These are phyloP conservation scores for Orthonevra nobilis DNA, from an alignment of 2,888 invertebrate species.

Conservation along the genomic window DNA sequence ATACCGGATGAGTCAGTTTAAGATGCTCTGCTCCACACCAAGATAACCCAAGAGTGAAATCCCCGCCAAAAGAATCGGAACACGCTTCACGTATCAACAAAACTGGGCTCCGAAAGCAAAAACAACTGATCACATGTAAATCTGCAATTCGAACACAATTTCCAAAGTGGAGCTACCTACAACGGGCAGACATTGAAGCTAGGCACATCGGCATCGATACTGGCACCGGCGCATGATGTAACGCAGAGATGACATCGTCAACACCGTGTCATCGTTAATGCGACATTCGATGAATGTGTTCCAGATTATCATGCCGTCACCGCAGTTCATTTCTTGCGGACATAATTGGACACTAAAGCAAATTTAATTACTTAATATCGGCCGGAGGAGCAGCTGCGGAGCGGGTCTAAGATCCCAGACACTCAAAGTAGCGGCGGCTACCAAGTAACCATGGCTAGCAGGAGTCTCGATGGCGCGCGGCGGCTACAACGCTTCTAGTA, in stretches of 20 bases:
- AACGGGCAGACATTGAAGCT: slow-evolving; percentile 47
- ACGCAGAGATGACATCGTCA: slow-evolving; percentile 58
- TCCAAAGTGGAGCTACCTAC: slow-evolving; percentile 51
- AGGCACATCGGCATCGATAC: too few relatives aligned
- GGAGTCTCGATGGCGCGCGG: slow-evolving; percentile 12
- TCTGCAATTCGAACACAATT: slow-evolving; percentile 58
- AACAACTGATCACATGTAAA: slow-evolving; percentile 60
- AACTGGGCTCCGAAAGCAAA: neutral
- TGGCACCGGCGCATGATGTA: slow-evolving; percentile 66
- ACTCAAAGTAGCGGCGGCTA: neutral
- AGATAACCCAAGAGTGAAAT: slow-evolving; percentile 46
- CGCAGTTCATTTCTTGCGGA: slow-evolving; percentile 13
- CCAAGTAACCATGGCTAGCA: slow-evolving; percentile 1
- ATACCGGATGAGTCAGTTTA: slow-evolving; percentile 59
- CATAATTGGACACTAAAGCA: slow-evolving; percentile 51
- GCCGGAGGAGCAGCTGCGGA: neutral
- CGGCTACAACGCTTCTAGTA: slow-evolving; percentile 18
- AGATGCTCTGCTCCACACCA: slow-evolving; percentile 29
- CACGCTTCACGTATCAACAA: slow-evolving; percentile 16
- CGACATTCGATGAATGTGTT: slow-evolving; percentile 52
- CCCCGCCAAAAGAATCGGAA: slow-evolving; percentile 38
- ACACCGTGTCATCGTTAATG: slow-evolving; percentile 59
- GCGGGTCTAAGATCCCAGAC: slow-evolving; percentile 32
- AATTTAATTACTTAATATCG: slow-evolving; percentile 65
- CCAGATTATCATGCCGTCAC: slow-evolving; percentile 32